phyloP scores from a whole-genome alignment of 1,140 invertebrate species.

The Brachionus paranguensis region DNA sequence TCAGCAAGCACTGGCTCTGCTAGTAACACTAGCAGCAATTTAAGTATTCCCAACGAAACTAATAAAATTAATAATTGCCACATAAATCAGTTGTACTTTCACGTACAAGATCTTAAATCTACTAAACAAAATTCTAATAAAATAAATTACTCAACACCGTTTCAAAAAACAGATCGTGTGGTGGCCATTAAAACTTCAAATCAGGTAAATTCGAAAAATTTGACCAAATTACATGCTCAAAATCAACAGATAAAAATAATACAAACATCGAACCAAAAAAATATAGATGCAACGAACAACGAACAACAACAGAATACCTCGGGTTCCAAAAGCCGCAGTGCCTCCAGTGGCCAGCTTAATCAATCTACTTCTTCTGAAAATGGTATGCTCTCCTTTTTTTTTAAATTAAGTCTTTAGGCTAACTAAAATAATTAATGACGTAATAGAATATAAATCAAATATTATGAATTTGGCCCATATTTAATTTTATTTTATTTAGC shows the following conservation, averaged over 20 bases:
- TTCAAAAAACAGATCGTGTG: conserved; percentile 34
- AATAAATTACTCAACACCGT: conserved; percentile 23
- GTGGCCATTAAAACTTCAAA: conserved; percentile 22
- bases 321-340: background rate
- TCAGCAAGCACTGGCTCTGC: background rate
- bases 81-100: conserved; percentile 27
- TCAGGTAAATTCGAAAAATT: conserved; percentile 12
- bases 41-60: conserved; percentile 17
- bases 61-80: conserved; percentile 31
- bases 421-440: background rate
- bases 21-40: conserved; percentile 4
- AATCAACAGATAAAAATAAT: conserved; percentile 9
- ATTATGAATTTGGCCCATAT: background rate
- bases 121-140: background rate
- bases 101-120: background rate
- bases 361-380: background rate
- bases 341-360: background rate
- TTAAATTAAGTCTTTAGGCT: background rate
- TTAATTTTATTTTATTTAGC: background rate
- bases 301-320: background rate
- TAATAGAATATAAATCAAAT: background rate
- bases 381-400: background rate
- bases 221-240: background rate
- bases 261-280: background rate
- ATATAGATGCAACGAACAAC: background rate